Conservation (phyloP, 2,797 vertebrate species). For the Aselliscus stoliczkanus region DNA sequence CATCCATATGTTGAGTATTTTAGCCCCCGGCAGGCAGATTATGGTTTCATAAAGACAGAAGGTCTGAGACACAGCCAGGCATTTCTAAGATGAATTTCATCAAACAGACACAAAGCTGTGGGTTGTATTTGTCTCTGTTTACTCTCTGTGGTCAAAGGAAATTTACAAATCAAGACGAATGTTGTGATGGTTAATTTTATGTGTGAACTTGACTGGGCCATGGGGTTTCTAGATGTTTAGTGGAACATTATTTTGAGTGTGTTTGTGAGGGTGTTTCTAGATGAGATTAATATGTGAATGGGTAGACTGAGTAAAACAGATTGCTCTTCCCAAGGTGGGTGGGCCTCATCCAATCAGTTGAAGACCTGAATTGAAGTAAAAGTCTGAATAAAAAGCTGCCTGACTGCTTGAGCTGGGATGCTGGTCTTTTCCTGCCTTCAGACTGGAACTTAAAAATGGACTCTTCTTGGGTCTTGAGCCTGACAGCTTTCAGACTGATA, state of each 20-base stretch:
- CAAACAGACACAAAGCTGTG: neutral
- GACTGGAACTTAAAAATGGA: neutral
- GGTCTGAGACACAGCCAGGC: neutral
- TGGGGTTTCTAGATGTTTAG: neutral
- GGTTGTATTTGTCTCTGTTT: neutral
- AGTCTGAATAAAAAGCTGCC: neutral
- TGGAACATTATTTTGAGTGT: neutral
- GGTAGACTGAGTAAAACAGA: neutral
- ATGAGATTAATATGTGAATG: neutral
- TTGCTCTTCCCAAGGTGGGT: neutral
- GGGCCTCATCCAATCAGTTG: neutral
- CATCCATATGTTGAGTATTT: neutral
- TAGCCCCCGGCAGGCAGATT: neutral
- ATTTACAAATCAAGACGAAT: neutral
- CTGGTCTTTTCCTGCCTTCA: neutral
- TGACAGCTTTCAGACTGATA: neutral
- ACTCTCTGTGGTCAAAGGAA: neutral
- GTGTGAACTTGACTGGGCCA: neutral
- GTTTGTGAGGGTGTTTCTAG: neutral
- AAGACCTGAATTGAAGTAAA: neutral
- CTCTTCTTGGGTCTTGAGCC: neutral
- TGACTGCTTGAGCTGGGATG: neutral
- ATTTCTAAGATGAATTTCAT: constrained; percentile 19
- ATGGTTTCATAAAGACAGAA: constrained; percentile 20
- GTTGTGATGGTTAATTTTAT: neutral